Evolutionary conservation across 2,797 vertebrate species (phyloP).

Genomic region (Menidia menidia): DNA sequence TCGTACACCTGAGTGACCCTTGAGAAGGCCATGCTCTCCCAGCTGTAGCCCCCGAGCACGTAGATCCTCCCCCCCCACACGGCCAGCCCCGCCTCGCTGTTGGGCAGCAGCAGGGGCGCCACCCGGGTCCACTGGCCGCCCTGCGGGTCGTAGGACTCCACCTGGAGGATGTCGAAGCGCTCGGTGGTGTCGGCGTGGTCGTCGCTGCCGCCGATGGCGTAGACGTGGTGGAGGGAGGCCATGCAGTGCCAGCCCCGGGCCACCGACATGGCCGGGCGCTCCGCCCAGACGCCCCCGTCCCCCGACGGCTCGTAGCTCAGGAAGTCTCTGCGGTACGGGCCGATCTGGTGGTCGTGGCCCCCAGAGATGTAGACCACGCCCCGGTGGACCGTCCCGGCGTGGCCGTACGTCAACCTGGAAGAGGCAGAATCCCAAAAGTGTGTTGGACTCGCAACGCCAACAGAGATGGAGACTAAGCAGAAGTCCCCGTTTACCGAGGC

Average conservation of each 20-base stretch:
- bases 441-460: not conserved
- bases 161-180: slow-evolving; percentile 91
- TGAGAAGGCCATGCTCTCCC: slow-evolving; percentile 93
- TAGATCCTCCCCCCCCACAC: slow-evolving; percentile 90
- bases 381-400: slow-evolving; percentile 90
- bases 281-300: slow-evolving; percentile 82
- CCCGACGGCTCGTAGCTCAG: slow-evolving; percentile 88
- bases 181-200: slow-evolving; percentile 91
- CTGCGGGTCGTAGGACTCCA: slow-evolving; percentile 90
- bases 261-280: slow-evolving; percentile 88
- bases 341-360: slow-evolving; percentile 94
- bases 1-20: slow-evolving; percentile 90
- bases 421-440: not conserved
- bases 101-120: slow-evolving; percentile 87
- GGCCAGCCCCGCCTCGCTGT: slow-evolving; percentile 91
- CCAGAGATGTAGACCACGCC: slow-evolving; percentile 93
- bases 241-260: slow-evolving; percentile 97
- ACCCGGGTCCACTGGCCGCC: slow-evolving; percentile 92
- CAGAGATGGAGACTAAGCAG: not conserved
- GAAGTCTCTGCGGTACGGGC: slow-evolving; percentile 91
- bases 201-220: slow-evolving; percentile 91
- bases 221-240: slow-evolving; percentile 92
- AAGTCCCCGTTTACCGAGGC: slow-evolving; percentile 83
- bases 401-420: slow-evolving; percentile 91
- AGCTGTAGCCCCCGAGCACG: slow-evolving; percentile 95